Base-by-base conservation (phyloP, 2,113 vertebrate genomes). In the Heloderma charlesbogerti region DNA sequence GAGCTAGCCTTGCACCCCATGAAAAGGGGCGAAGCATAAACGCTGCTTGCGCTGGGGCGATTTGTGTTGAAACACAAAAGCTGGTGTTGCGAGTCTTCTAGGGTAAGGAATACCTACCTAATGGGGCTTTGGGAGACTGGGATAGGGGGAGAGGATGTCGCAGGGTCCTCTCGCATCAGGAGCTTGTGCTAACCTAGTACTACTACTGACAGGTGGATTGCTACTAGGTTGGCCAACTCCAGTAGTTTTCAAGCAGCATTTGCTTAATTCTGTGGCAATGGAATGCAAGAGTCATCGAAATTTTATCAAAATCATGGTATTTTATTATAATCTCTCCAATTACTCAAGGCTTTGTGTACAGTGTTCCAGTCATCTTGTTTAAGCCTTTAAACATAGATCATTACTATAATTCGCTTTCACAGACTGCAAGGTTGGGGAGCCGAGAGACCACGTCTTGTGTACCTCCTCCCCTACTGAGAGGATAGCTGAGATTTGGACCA, bases 1-100 rank as follows among this genome's bases (percentile, higher is more conserved):
- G 78, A 54, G 54, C 71, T 57, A 83, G 51, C 57, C n/a, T 80
- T 7, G 18, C 18, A 25, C 40, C 82, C 75, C 71, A 77, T 72
- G 69, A 69, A 88, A 51, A 43, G n/a, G 37, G 90, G 86, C 2
- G 40, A 16, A 31, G 45, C 86, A 90, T 90, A 90, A 90, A 54
- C n/a, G 29, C 45, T 79, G 69, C n/a, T 54, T 25, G 18, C 43
- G 83, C 48, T 79, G n/a, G 15, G n/a, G 45, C n/a, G 6, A 13
- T 78, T 63, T 22, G 25, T 40, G 10, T 31, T 31, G 25, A 86
- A 27, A 71, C 16, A 79, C 60, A 43, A 27, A 34, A 79, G 75
- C 60, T n/a, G 34, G 54, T 40, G 83, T 48, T 16, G 74, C 31
- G 34, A 69, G 16, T 79, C 37, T 40, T 89, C 34, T 40, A 67